A percentile compares a stretch with the other conserved stretches of the same genome.
phyloP scores from a whole-genome alignment of 53 echinoderm and acorn worm genomes.

The Paracentrotus lividus region DNA sequence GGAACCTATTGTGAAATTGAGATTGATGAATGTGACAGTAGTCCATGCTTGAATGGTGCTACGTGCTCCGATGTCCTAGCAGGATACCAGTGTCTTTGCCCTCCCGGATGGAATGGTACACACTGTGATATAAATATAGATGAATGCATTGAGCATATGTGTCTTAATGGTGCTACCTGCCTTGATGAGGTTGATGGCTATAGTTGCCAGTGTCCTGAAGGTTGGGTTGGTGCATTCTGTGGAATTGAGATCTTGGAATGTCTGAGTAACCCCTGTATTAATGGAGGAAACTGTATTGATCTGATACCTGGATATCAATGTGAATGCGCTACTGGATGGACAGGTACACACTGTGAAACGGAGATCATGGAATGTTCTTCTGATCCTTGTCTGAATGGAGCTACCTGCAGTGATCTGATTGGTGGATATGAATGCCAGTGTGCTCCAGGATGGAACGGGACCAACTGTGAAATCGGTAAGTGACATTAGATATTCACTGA shows the following conservation, averaged over 20 bases:
- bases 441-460: slow-evolving; percentile 74
- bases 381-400: slow-evolving; percentile 79
- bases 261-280: slow-evolving; percentile 78
- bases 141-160: slow-evolving; percentile 55
- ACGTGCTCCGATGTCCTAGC: slow-evolving; percentile 46
- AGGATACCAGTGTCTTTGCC: slow-evolving; percentile 46
- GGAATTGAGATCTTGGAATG: slow-evolving; percentile 70
- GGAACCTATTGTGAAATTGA: slow-evolving; percentile 79
- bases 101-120: slow-evolving; percentile 58
- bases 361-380: slow-evolving; percentile 73
- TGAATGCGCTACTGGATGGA: slow-evolving; percentile 69
- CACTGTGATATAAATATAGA: slow-evolving; percentile 53
- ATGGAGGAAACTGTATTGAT: slow-evolving; percentile 73
- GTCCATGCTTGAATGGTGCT: slow-evolving; percentile 62
- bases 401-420: slow-evolving; percentile 61
- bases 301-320: slow-evolving; percentile 77
- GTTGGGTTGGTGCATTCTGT: slow-evolving; percentile 61
- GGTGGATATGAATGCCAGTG: slow-evolving; percentile 72
- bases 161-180: slow-evolving; percentile 62
- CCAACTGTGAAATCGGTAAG: slow-evolving; percentile 76
- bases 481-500: too few relatives aligned
- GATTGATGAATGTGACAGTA: slow-evolving; percentile 61
- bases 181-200: slow-evolving; percentile 65
- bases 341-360: slow-evolving; percentile 80
- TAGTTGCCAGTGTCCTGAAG: slow-evolving; percentile 59